phyloP scores from a whole-genome alignment of 2,113 vertebrate species.

The Catharus minimus region DNA sequence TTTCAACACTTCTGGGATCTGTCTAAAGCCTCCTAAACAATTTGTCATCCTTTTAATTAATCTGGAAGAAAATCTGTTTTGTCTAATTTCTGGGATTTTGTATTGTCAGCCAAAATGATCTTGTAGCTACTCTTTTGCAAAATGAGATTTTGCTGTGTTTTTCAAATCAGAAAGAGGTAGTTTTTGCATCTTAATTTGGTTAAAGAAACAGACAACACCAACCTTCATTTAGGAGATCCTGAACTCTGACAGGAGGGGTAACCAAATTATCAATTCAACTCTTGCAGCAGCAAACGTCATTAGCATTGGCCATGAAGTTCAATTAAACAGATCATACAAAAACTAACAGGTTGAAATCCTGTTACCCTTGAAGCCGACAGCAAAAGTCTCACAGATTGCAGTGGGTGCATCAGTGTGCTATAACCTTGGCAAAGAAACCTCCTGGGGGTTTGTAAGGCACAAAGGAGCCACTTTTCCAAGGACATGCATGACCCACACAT shows the following conservation, averaged over 20 bases:
- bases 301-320: not conserved
- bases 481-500: not conserved
- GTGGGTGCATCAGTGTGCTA: not conserved
- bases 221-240: not conserved
- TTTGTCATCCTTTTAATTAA: slow-evolving; percentile 8
- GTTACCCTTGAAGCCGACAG: not conserved
- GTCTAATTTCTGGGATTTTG: not conserved
- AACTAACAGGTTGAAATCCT: not conserved
- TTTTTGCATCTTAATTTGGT: not conserved
- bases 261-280: not conserved
- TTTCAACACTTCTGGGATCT: not conserved
- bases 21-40: not conserved
- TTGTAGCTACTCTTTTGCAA: not conserved
- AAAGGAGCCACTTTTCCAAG: not conserved
- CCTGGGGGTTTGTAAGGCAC: not conserved
- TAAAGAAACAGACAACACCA: not conserved
- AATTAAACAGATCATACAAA: not conserved
- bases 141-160: not conserved
- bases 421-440: not conserved
- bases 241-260: not conserved
- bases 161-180: not conserved
- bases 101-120: not conserved
- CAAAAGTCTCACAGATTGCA: not conserved
- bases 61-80: not conserved
- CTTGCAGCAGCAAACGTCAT: not conserved